These are phyloP conservation scores for Choristoneura rosaceana DNA, from an alignment of 2,888 invertebrate genomes.

Conservation along the genomic window DNA sequence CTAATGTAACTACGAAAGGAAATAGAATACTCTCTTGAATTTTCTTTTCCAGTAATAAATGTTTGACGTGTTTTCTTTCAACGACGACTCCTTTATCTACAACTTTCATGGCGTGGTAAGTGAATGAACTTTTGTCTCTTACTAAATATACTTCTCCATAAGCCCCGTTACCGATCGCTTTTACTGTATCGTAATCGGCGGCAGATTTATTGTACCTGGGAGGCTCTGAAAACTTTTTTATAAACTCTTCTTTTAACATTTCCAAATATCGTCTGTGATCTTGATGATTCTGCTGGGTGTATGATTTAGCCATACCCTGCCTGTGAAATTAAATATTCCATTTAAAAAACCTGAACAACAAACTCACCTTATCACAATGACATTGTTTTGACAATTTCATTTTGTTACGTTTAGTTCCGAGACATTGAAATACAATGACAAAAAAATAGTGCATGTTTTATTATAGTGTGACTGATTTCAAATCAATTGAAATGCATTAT, in stretches of 20 bases:
- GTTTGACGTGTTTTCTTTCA: constrained; percentile 94
- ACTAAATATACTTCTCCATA: constrained; percentile 94
- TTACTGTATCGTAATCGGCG: constrained; percentile 89
- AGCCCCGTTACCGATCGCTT: constrained; percentile 94
- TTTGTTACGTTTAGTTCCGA: constrained; percentile 26
- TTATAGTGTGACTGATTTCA: neutral
- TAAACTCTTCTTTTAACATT: constrained; percentile 70
- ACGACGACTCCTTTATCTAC: constrained; percentile 94
- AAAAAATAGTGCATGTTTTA: neutral
- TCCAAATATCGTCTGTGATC: constrained; percentile 70
- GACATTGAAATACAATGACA: neutral
- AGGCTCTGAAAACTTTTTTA: constrained; percentile 55
- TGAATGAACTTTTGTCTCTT: constrained; percentile 86
- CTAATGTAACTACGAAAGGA: constrained; percentile 93
- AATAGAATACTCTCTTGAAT: constrained; percentile 93
- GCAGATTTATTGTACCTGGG: constrained; percentile 48
- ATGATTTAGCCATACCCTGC: constrained; percentile 65
- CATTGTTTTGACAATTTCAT: constrained; percentile 29
- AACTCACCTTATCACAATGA: constrained; percentile 52
- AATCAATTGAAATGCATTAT: neutral
- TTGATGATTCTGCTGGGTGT: constrained; percentile 64
- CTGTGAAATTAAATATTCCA: constrained; percentile 52
- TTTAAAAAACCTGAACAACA: constrained; percentile 55
- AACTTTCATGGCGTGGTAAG: constrained; percentile 95
- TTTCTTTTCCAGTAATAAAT: constrained; percentile 94